Conservation (phyloP, 1,140 invertebrate genomes). For the Ephestia elutella region DNA sequence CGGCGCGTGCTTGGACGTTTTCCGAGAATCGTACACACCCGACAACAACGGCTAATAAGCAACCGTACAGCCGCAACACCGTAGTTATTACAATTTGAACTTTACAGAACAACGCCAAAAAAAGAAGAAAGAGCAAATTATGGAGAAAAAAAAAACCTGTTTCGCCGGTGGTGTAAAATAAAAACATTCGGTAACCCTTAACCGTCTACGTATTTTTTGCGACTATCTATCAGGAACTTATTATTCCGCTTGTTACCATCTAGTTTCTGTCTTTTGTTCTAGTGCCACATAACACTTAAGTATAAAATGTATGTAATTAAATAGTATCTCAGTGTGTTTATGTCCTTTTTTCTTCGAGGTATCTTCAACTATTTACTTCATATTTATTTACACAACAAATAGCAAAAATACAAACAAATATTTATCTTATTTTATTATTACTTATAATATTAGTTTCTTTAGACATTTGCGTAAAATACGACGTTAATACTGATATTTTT, state of each 20-base stretch:
- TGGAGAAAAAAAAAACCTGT: not conserved
- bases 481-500: too few relatives aligned
- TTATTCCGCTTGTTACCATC: not conserved
- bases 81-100: conserved; percentile 8
- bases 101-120: not conserved
- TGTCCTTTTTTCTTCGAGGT: too few relatives aligned
- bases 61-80: not conserved
- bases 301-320: too few relatives aligned
- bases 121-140: not conserved
- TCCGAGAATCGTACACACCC: conserved; percentile 49
- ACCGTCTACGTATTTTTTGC: not conserved
- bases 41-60: conserved; percentile 19
- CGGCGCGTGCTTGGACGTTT: conserved; percentile 58
- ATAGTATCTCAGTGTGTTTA: too few relatives aligned
- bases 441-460: too few relatives aligned
- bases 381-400: too few relatives aligned
- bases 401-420: too few relatives aligned
- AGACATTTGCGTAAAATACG: too few relatives aligned
- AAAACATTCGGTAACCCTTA: not conserved
- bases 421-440: too few relatives aligned
- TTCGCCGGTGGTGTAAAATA: not conserved
- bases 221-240: not conserved
- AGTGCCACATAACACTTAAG: too few relatives aligned
- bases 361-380: too few relatives aligned
- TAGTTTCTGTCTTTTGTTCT: not conserved